These are phyloP conservation scores for Agrochola circellaris DNA, from an alignment of 2,888 invertebrate species.

Conservation along the genomic window DNA sequence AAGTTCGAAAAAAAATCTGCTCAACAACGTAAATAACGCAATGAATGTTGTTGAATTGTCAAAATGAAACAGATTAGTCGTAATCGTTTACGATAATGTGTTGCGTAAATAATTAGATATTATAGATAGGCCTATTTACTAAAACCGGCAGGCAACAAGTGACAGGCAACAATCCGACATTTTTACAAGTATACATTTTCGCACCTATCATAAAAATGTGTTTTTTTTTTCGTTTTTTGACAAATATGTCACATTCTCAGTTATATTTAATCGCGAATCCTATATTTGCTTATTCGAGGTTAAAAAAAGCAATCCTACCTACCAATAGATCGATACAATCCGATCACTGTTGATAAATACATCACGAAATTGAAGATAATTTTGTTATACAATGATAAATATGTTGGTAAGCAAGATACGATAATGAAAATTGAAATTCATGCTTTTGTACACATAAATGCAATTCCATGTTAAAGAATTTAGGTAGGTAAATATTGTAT, in stretches of 20 bases:
- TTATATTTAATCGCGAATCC: no score
- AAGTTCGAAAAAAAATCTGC: no score
- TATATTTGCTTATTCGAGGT: no score
- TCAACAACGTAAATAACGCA: no score
- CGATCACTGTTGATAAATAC: background rate
- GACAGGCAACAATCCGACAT: background rate
- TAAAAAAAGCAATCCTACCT: no score
- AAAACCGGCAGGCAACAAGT: background rate
- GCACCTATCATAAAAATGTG: background rate
- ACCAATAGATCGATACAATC: background rate
- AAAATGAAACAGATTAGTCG: no score
- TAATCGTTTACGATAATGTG: no score
- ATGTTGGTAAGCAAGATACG: background rate
- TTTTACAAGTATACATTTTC: background rate
- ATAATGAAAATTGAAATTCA: background rate
- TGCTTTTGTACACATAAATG: background rate
- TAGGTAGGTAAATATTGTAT: background rate
- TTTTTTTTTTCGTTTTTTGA: background rate
- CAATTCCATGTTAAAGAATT: background rate
- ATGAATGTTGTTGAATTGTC: no score
- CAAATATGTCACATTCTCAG: background rate
- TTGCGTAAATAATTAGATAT: no score
- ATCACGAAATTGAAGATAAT: conserved; percentile 1
- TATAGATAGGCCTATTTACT: background rate
- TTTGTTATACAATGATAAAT: background rate